Percentiles rank a stretch among this genome's conserved stretches.
Evolutionary conservation across 2,888 invertebrate genomes (phyloP).

Genomic region (Pristionchus entomophagus): DNA sequence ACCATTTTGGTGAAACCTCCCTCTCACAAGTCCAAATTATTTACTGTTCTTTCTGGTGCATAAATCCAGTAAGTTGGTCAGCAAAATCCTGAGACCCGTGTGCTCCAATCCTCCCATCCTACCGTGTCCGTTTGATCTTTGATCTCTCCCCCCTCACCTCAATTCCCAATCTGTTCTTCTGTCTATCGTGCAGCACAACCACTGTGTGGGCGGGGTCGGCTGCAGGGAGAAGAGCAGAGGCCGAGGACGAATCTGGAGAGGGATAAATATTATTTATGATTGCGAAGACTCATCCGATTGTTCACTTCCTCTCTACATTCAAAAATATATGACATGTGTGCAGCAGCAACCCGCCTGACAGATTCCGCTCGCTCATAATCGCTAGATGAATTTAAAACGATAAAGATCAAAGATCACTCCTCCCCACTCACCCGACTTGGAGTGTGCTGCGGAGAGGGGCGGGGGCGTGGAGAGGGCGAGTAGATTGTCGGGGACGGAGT

Average conservation of each 20-base stretch:
- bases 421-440: slow-evolving; percentile 42
- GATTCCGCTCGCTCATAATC: too few species aligned
- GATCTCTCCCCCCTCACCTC: slow-evolving; percentile 51
- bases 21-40: not conserved
- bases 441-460: slow-evolving; percentile 20
- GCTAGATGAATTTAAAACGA: too few species aligned
- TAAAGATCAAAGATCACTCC: too few species aligned
- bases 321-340: not conserved
- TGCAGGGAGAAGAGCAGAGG: not conserved
- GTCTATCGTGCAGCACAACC: slow-evolving; percentile 54
- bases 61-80: too few species aligned
- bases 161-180: slow-evolving; percentile 57
- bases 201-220: slow-evolving; percentile 47
- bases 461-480: not conserved
- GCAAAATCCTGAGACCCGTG: too few species aligned
- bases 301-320: not conserved
- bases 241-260: not conserved
- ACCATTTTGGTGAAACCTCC: not conserved
- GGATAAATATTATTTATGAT: not conserved
- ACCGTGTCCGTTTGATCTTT: not conserved
- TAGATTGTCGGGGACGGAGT: slow-evolving; percentile 35
- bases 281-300: not conserved
- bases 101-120: not conserved
- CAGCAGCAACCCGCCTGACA: not conserved
- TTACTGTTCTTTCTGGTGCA: too few species aligned